phyloP scores from a whole-genome alignment of 1,140 invertebrate species.

The Scaptomyza hsui region DNA sequence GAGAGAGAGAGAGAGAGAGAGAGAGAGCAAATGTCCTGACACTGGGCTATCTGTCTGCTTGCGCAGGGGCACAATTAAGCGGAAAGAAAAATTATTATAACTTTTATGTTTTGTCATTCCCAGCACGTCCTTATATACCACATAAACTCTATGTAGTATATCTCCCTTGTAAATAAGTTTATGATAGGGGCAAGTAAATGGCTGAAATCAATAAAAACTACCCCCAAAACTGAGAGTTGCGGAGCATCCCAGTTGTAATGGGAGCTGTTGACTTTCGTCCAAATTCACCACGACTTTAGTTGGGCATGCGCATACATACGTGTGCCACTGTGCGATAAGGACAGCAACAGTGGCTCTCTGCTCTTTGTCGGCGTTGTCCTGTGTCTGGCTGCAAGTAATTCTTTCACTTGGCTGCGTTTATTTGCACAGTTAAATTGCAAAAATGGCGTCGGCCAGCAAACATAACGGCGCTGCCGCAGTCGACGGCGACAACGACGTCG shows the following conservation, averaged over 20 bases:
- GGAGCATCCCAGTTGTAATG: not conserved
- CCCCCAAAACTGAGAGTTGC: slow-evolving; percentile 49
- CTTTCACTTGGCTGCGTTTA: slow-evolving; percentile 75
- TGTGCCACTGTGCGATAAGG: slow-evolving; percentile 13
- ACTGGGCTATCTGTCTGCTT: slow-evolving; percentile 71
- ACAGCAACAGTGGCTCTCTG: slow-evolving; percentile 22
- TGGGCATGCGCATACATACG: slow-evolving; percentile 26
- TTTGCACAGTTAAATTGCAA: slow-evolving; percentile 79
- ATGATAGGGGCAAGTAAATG: slow-evolving; percentile 40
- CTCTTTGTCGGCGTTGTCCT: slow-evolving; percentile 41
- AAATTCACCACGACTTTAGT: slow-evolving; percentile 35
- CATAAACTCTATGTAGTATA: not conserved
- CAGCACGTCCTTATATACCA: slow-evolving; percentile 51
- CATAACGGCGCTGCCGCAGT: not conserved
- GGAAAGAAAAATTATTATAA: slow-evolving; percentile 84
- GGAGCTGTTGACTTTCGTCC: not conserved
- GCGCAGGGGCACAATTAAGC: slow-evolving; percentile 75
- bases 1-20: slow-evolving; percentile 10
- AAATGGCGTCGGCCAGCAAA: slow-evolving; percentile 63
- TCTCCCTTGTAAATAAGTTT: slow-evolving; percentile 2
- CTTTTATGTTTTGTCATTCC: slow-evolving; percentile 82
- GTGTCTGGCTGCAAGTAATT: slow-evolving; percentile 51
- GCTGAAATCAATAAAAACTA: slow-evolving; percentile 73
- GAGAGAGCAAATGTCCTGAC: slow-evolving; percentile 44
- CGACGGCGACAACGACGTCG: slow-evolving; percentile 5